These are phyloP conservation scores for Ptiloglossa arizonensis DNA, from an alignment of 1,140 invertebrate genomes.

Conservation along the genomic window DNA sequence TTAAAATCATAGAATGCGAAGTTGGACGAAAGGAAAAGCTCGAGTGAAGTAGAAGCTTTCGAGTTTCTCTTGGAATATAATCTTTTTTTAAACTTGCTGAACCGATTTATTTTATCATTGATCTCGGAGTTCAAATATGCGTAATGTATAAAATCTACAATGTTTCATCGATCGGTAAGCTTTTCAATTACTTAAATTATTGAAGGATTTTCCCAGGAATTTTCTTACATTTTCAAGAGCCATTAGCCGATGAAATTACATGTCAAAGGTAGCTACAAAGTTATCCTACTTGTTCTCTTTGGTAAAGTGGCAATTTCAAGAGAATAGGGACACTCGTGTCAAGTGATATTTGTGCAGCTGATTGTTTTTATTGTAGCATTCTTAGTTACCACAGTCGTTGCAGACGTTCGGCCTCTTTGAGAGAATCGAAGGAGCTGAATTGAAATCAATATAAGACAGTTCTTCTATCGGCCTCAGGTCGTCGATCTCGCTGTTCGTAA, in stretches of 20 bases:
- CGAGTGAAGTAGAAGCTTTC: too few relatives aligned
- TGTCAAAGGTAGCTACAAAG: background rate
- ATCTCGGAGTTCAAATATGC: too few relatives aligned
- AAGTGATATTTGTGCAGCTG: conserved; percentile 10
- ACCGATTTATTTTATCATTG: too few relatives aligned
- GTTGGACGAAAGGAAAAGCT: background rate
- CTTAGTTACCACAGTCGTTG: conserved; percentile 75
- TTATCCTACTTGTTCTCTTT: too few relatives aligned
- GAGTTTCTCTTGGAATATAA: too few relatives aligned
- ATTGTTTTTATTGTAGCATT: conserved; percentile 1
- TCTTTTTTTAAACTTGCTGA: too few relatives aligned
- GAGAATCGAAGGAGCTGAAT: conserved; percentile 54
- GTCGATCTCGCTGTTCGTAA: conserved; percentile 56
- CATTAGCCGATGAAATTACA: too few relatives aligned
- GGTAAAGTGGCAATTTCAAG: background rate
- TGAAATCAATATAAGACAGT: conserved; percentile 70
- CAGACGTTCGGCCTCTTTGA: conserved; percentile 71
- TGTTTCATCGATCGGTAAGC: too few relatives aligned
- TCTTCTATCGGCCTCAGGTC: conserved; percentile 59
- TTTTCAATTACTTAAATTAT: too few relatives aligned
- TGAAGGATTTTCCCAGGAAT: too few relatives aligned
- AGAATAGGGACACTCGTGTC: background rate
- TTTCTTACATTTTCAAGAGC: too few relatives aligned
- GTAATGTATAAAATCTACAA: too few relatives aligned
- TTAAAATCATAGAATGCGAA: background rate